A percentile compares a stretch with the other conserved stretches of the same genome.
Conservation (phyloP, 2,797 vertebrate species). For the Taeniopygia guttata region DNA sequence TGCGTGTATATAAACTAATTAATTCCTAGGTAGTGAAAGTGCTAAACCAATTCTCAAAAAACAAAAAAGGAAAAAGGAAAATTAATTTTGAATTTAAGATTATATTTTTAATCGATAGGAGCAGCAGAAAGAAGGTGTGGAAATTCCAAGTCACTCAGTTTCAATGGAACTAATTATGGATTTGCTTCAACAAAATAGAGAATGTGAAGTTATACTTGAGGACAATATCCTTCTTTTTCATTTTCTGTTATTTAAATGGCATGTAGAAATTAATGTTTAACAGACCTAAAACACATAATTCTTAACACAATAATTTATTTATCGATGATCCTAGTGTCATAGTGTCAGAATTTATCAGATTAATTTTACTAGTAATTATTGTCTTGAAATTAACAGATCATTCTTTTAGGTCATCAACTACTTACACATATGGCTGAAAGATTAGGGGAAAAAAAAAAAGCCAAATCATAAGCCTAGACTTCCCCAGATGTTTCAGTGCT, state of each 20-base stretch:
- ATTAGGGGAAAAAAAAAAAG: neutral
- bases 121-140: neutral
- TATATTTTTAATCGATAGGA: neutral
- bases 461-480: neutral
- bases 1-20: neutral
- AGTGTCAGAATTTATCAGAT: constrained; percentile 64
- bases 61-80: neutral
- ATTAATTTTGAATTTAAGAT: neutral
- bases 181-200: neutral
- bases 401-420: constrained; percentile 55
- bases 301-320: constrained; percentile 49
- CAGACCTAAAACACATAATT: constrained; percentile 42
- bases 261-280: constrained; percentile 55
- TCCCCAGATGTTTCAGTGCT: constrained; percentile 52
- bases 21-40: neutral
- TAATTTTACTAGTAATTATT: constrained; percentile 63
- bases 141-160: neutral
- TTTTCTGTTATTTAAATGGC: constrained; percentile 56
- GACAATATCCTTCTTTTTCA: neutral
- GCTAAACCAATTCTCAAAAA: neutral
- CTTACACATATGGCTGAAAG: constrained; percentile 39
- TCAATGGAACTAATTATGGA: neutral
- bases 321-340: constrained; percentile 24
- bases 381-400: constrained; percentile 59
- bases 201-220: neutral